A percentile compares a stretch with the other conserved stretches of the same genome.
Conservation (phyloP, 2,113 vertebrate genomes). For the Burhinus bistriatus region DNA sequence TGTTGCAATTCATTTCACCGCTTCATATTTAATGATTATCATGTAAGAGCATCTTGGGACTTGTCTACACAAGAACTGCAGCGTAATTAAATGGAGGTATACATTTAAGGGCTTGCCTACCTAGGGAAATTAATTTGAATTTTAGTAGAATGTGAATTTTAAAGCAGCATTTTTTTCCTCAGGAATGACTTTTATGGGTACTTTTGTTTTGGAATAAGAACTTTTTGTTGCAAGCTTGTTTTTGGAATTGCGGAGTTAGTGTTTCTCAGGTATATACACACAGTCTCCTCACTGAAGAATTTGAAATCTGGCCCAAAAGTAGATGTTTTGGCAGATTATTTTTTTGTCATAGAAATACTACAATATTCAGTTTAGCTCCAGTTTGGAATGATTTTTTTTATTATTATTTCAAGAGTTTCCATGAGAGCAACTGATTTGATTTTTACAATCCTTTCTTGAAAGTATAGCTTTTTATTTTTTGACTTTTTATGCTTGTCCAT, state of each 20-base stretch:
- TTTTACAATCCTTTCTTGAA: background rate
- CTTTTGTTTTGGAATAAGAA: background rate
- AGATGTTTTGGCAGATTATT: background rate
- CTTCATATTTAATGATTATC: slow-evolving; percentile 13
- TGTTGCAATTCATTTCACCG: slow-evolving; percentile 22
- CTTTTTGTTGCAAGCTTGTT: background rate
- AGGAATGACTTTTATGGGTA: background rate
- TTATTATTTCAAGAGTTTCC: background rate
- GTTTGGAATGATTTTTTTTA: background rate
- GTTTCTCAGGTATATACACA: background rate
- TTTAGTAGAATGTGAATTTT: background rate
- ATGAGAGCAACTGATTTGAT: background rate
- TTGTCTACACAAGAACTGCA: background rate
- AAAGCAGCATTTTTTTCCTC: background rate
- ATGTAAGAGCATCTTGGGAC: slow-evolving; percentile 6
- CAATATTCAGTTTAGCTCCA: background rate
- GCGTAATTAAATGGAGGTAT: background rate
- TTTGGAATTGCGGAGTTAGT: background rate
- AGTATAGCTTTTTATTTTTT: background rate
- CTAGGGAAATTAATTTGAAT: background rate
- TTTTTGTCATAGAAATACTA: background rate
- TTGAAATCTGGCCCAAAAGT: background rate
- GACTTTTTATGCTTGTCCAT: background rate
- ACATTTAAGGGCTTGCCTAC: background rate
- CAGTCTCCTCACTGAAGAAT: background rate